phyloP scores from a whole-genome alignment of 2,113 vertebrate species.

The Epinephelus fuscoguttatus region DNA sequence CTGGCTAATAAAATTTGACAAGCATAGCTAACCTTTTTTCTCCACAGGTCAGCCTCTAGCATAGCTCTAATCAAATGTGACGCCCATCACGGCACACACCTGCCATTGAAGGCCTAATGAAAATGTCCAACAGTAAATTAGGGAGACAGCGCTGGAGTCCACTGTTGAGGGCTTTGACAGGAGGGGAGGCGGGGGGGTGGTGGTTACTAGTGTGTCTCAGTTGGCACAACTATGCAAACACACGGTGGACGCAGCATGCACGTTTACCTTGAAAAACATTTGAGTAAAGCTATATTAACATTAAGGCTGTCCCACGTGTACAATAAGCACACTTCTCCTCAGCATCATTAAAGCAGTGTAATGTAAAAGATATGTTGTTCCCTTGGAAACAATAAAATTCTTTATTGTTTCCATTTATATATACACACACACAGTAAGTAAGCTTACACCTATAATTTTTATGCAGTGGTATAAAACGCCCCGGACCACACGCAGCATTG shows the following conservation, averaged over 20 bases:
- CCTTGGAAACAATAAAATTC: constrained; percentile 22
- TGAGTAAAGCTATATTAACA: neutral
- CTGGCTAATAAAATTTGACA: constrained; percentile 82
- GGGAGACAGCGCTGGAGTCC: constrained; percentile 54
- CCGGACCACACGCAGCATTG: constrained; percentile 66
- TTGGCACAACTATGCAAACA: constrained; percentile 42
- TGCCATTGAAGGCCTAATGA: constrained; percentile 80
- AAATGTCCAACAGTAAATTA: constrained; percentile 80
- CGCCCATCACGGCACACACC: constrained; percentile 76
- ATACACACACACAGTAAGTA: constrained; percentile 5
- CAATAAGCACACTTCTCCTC: constrained; percentile 18
- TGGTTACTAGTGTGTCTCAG: constrained; percentile 6
- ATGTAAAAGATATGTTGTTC: constrained; percentile 19
- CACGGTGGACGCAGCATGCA: neutral
- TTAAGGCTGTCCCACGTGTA: neutral
- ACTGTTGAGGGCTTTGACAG: constrained; percentile 48
- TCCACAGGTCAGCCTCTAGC: constrained; percentile 78
- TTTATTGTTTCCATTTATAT: neutral
- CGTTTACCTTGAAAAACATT: constrained; percentile 22
- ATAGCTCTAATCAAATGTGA: constrained; percentile 81
- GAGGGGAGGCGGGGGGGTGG: neutral
- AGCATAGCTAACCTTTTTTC: constrained; percentile 80
- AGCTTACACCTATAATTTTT: constrained; percentile 33
- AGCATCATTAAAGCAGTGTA: constrained; percentile 47
- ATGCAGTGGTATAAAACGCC: constrained; percentile 11